phyloP scores from a whole-genome alignment of 2,113 vertebrate species.

The Microtus pennsylvanicus region DNA sequence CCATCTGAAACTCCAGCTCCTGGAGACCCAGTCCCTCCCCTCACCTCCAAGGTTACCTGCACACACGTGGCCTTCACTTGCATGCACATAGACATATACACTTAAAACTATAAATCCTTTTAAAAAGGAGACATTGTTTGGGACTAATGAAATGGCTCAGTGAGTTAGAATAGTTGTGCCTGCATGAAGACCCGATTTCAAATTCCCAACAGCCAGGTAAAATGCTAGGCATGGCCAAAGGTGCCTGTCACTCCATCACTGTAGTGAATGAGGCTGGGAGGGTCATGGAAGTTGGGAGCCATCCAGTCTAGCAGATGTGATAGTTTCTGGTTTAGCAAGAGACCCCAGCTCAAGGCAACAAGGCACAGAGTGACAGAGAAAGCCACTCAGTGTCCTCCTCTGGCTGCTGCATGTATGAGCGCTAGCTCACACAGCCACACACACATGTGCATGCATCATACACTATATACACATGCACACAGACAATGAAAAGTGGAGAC shows the following conservation, averaged over 20 bases:
- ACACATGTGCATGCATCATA: neutral
- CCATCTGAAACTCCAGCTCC: neutral
- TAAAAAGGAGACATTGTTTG: neutral
- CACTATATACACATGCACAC: too few species aligned
- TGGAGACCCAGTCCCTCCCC: too few species aligned
- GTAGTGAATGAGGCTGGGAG: too few species aligned
- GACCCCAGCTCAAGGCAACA: too few species aligned
- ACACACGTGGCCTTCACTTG: too few species aligned
- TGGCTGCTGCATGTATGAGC: too few species aligned
- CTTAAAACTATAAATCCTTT: neutral
- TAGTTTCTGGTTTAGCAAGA: neutral
- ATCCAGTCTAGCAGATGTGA: neutral
- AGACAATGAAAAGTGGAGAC: neutral
- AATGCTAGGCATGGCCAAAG: neutral
- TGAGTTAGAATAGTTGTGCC: neutral
- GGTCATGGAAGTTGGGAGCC: neutral
- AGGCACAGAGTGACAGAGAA: neutral
- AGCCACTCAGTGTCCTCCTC: neutral
- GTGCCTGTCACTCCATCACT: neutral
- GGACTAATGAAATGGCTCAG: neutral
- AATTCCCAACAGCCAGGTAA: neutral
- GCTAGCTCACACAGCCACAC: neutral
- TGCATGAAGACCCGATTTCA: neutral
- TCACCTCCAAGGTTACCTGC: neutral
- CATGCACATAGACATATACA: neutral